These are phyloP conservation scores for Elaeidobius kamerunicus DNA, from an alignment of 2,888 invertebrate species.

Conservation along the genomic window DNA sequence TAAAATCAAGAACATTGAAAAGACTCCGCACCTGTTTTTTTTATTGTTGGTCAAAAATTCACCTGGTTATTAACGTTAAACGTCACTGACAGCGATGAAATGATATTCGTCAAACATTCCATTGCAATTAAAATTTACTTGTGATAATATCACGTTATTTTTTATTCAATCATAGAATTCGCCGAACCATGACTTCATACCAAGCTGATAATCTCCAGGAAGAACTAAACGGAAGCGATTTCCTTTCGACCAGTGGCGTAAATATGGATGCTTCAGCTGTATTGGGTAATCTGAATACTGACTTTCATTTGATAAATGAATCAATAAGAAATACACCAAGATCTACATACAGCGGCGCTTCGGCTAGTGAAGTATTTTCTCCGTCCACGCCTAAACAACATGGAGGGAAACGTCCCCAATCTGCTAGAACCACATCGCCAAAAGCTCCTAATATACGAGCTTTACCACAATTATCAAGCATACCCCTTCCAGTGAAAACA, in stretches of 20 bases:
- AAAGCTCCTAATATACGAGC: slow-evolving; percentile 7
- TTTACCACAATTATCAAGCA: slow-evolving; percentile 29
- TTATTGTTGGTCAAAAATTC: neutral
- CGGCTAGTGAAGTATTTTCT: slow-evolving; percentile 20
- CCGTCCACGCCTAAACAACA: slow-evolving; percentile 8
- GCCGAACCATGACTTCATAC: neutral
- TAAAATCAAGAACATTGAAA: too few relatives aligned
- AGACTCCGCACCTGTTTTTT: too few relatives aligned
- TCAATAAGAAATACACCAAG: slow-evolving; percentile 5
- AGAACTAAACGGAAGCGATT: slow-evolving; percentile 3
- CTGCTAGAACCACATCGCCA: slow-evolving; percentile 8
- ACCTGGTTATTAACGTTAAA: neutral
- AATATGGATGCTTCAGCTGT: slow-evolving; percentile 12
- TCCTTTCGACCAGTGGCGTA: slow-evolving; percentile 16
- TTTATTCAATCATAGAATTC: neutral
- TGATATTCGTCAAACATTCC: neutral
- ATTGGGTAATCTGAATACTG: slow-evolving; percentile 19
- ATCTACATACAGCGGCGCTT: slow-evolving; percentile 18
- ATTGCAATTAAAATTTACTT: neutral
- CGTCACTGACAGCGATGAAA: neutral
- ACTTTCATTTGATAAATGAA: slow-evolving; percentile 19
- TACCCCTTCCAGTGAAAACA: slow-evolving; percentile 33
- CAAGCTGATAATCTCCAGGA: neutral
- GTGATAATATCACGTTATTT: neutral
- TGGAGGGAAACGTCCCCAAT: slow-evolving; percentile 7